Percentiles rank a stretch among this genome's conserved stretches.
Evolutionary conservation across 2,797 vertebrate genomes (phyloP).

Genomic region (Mycteria americana): DNA sequence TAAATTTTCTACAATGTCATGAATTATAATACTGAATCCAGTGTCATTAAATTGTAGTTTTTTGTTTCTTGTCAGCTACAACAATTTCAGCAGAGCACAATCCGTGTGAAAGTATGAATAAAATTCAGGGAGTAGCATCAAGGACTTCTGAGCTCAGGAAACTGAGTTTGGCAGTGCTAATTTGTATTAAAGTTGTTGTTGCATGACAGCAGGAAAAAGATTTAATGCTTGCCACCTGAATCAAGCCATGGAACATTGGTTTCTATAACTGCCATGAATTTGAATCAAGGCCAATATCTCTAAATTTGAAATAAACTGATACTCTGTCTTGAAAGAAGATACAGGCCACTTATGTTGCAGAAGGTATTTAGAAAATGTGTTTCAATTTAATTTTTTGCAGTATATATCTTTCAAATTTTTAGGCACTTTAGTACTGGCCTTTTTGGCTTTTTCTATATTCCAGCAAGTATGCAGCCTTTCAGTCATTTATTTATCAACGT

Average conservation of each 20-base stretch:
- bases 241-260: slow-evolving; percentile 83
- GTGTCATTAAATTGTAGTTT: slow-evolving; percentile 70
- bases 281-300: slow-evolving; percentile 84
- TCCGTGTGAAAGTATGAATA: slow-evolving; percentile 75
- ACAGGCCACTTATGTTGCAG: slow-evolving; percentile 75
- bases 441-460: slow-evolving; percentile 40
- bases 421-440: slow-evolving; percentile 3
- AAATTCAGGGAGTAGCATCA: slow-evolving; percentile 80
- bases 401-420: slow-evolving; percentile 67
- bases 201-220: slow-evolving; percentile 86
- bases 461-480: slow-evolving; percentile 28
- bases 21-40: slow-evolving; percentile 65
- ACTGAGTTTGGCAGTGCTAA: slow-evolving; percentile 84
- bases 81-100: slow-evolving; percentile 70
- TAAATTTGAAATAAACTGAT: slow-evolving; percentile 85
- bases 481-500: slow-evolving; percentile 62
- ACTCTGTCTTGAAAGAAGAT: slow-evolving; percentile 79
- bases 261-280: slow-evolving; percentile 85
- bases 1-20: slow-evolving; percentile 61
- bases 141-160: slow-evolving; percentile 80
- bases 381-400: slow-evolving; percentile 76
- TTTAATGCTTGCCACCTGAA: slow-evolving; percentile 87
- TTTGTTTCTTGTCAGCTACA: slow-evolving; percentile 70
- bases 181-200: slow-evolving; percentile 87
- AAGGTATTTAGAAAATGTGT: slow-evolving; percentile 79